Percentiles rank a stretch among this genome's conserved stretches.
phyloP scores from a whole-genome alignment of 2,113 vertebrate species.

The Rallus limicola region DNA sequence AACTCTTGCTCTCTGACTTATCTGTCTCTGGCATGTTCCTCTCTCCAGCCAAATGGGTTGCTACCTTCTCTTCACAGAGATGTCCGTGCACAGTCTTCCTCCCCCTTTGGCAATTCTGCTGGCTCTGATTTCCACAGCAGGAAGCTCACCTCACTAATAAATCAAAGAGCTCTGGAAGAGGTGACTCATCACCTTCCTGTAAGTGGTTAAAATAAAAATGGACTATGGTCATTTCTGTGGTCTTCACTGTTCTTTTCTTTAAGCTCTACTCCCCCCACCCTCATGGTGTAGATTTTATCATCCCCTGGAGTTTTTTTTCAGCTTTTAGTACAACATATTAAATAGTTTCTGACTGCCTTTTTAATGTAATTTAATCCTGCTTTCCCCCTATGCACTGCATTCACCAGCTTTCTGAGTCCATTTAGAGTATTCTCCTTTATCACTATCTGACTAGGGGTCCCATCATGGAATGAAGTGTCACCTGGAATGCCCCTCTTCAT shows the following conservation, averaged over 20 bases:
- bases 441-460: neutral
- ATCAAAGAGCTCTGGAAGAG: constrained; percentile 18
- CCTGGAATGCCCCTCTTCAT: neutral
- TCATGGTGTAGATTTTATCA: neutral
- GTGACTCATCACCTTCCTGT: constrained; percentile 49
- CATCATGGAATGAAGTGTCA: neutral
- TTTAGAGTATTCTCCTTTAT: neutral
- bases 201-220: constrained; percentile 9
- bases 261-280: neutral
- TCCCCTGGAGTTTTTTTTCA: constrained; percentile 10
- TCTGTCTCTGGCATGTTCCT: neutral
- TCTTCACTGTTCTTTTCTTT: neutral
- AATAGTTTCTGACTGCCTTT: neutral
- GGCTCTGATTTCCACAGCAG: constrained; percentile 8
- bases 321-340: neutral
- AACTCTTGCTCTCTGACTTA: neutral
- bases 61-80: neutral
- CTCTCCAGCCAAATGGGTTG: neutral
- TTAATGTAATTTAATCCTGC: neutral
- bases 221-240: constrained; percentile 22
- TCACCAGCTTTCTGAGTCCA: neutral
- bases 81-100: neutral
- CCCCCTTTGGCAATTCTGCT: neutral
- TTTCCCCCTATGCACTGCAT: neutral
- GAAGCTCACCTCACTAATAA: constrained; percentile 31